These are phyloP conservation scores for Lasaia peninsularis DNA, from an alignment of 1,140 invertebrate genomes.

Conservation along the genomic window DNA sequence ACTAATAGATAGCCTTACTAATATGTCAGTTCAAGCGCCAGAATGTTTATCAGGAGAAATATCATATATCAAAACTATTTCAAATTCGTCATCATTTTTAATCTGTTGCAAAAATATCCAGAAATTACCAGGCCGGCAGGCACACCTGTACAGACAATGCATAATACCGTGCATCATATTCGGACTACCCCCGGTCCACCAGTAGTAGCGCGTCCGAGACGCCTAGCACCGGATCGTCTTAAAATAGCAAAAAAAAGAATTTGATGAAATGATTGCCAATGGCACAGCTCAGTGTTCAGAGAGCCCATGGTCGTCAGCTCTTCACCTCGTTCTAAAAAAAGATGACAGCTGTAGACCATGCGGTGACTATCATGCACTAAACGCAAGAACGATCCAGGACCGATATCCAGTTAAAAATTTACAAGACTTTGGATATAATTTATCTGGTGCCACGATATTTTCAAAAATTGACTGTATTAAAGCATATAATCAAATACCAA, in stretches of 20 bases:
- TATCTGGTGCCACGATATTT: conserved; percentile 40
- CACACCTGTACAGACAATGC: neutral
- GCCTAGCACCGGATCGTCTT: conserved; percentile 8
- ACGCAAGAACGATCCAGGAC: conserved; percentile 4
- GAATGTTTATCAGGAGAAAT: no score
- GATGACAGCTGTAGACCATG: conserved; percentile 1
- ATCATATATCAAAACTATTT: no score
- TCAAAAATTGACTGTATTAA: conserved; percentile 63
- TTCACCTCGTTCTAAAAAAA: no score
- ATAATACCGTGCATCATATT: conserved; percentile 16
- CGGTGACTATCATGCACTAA: conserved; percentile 14
- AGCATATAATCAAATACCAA: conserved; percentile 73
- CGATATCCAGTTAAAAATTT: conserved; percentile 7
- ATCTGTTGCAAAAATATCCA: no score
- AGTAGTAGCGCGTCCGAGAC: conserved; percentile 6
- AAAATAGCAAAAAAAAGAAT: neutral
- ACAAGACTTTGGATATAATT: conserved; percentile 20
- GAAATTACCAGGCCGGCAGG: no score
- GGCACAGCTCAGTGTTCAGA: conserved; percentile 6
- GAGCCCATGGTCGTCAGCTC: no score
- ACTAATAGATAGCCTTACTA: conserved; percentile 1
- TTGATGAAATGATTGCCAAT: conserved; percentile 9
- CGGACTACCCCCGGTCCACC: conserved; percentile 8
- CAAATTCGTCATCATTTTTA: no score
- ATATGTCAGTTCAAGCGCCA: neutral